phyloP scores from a whole-genome alignment of 2,888 invertebrate species.

The Encarsia formosa region DNA sequence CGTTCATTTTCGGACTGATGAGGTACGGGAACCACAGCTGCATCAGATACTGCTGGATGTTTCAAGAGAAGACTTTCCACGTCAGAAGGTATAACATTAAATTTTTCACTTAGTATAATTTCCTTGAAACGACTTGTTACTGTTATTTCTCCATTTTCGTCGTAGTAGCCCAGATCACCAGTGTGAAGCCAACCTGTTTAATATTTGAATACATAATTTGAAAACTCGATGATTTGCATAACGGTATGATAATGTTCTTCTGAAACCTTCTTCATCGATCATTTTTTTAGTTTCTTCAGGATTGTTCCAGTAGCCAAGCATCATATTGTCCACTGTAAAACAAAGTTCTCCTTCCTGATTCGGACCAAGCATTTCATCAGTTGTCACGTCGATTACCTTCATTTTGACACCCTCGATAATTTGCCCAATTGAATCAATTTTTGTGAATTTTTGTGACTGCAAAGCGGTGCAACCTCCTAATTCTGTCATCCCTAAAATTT shows the following conservation, averaged over 20 bases:
- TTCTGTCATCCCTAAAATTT: conserved; percentile 37
- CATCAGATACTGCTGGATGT: conserved; percentile 39
- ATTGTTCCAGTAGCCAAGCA: conserved; percentile 28
- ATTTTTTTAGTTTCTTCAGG: conserved; percentile 26
- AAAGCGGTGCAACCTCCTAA: conserved; percentile 16
- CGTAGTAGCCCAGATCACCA: conserved; percentile 43
- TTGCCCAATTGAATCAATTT: conserved; percentile 21
- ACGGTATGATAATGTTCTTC: background rate
- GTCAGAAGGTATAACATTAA: conserved; percentile 39
- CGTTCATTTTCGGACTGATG: conserved; percentile 36
- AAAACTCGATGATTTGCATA: background rate
- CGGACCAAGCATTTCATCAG: conserved; percentile 13
- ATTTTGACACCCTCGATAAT: conserved; percentile 19
- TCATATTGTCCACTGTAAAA: conserved; percentile 23
- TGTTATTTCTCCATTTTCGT: conserved; percentile 39
- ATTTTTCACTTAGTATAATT: conserved; percentile 39
- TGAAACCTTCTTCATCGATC: conserved; percentile 35
- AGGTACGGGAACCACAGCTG: conserved; percentile 37
- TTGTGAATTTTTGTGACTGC: background rate
- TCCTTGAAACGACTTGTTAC: conserved; percentile 41
- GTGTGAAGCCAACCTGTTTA: conserved; percentile 39
- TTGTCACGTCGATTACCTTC: conserved; percentile 25
- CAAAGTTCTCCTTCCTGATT: conserved; percentile 29
- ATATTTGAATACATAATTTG: conserved; percentile 9
- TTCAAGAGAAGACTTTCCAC: conserved; percentile 36